Conservation (phyloP, 2,797 vertebrate genomes). For the Potorous gilbertii region DNA sequence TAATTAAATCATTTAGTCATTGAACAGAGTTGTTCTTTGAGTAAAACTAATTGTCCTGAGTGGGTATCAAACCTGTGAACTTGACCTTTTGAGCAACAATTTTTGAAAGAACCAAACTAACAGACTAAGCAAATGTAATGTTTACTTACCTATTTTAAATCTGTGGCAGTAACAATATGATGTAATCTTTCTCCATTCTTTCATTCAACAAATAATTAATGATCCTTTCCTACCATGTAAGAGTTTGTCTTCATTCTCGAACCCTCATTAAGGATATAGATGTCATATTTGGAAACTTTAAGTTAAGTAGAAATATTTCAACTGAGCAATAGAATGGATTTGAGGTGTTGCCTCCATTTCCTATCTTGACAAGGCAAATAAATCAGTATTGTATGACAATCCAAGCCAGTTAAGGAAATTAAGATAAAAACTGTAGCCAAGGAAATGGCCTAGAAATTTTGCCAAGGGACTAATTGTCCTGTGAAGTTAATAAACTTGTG, state of each 20-base stretch:
- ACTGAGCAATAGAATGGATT: background rate
- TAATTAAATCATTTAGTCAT: background rate
- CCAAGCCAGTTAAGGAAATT: background rate
- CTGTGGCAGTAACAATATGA: background rate
- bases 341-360: background rate
- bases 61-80: background rate
- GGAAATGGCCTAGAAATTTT: conserved; percentile 30
- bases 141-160: background rate
- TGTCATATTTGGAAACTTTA: background rate
- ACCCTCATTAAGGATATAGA: background rate
- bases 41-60: background rate
- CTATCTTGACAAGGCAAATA: background rate
- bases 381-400: background rate
- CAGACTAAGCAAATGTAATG: background rate
- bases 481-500: background rate
- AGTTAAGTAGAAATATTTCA: conserved; percentile 4
- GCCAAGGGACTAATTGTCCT: conserved; percentile 1
- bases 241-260: background rate
- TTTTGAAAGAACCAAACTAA: background rate
- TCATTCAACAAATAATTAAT: background rate
- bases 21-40: background rate
- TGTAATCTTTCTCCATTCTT: background rate
- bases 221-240: background rate
- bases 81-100: background rate
- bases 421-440: background rate